Base-by-base conservation (phyloP, 1,140 invertebrate genomes). In the Archegozetes longisetosus region DNA sequence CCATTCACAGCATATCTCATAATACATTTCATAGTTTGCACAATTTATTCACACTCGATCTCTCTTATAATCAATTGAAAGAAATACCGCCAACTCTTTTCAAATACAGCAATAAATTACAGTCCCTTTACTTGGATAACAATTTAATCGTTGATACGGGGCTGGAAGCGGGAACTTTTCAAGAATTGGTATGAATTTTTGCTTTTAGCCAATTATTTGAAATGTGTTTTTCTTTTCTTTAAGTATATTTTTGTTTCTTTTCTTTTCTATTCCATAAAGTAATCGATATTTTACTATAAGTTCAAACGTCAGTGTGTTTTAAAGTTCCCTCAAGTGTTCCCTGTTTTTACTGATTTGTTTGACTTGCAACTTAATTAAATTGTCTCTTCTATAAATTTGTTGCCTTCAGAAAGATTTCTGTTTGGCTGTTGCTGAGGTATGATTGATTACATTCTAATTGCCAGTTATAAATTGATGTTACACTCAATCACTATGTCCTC, bases 41-140 rank as follows among this genome's bases (percentile, higher is more conserved):
- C 56, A 84, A 86, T 68, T 74, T 93, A 53, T 80, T 82, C 46
- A 85, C 91, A 74, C 72, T 92, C 3, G 84, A 90, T 69, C 75
- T 93, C 62, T 84, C 85, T 68, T 84, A 84, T 62, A 93, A 93
- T 71, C 89, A 86, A 69, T 82, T 92, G 63, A 79, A 80, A 32
- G 78, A 77, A 47, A 76, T 92, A 60, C 84, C 86, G 4, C 74
- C 75, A 23, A 79, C 81, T 61, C 75, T 89, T 65, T 84, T 92
- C 67, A 75, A 80, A 57, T 76, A 79, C 62, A 87, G 84, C 68
- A 74, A 75, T 49, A 83, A 82, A 66, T 75, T 92, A 14, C 82
- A 83, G 4, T 85, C 85, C 3, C 73, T 97, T 40, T 93, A 86
- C 63, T 72, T 96, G 65, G 89, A 94, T 74, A 84, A 87, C 65